These are phyloP conservation scores for Stenolophus ochropezus DNA, from an alignment of 2,888 invertebrate species.

Conservation along the genomic window DNA sequence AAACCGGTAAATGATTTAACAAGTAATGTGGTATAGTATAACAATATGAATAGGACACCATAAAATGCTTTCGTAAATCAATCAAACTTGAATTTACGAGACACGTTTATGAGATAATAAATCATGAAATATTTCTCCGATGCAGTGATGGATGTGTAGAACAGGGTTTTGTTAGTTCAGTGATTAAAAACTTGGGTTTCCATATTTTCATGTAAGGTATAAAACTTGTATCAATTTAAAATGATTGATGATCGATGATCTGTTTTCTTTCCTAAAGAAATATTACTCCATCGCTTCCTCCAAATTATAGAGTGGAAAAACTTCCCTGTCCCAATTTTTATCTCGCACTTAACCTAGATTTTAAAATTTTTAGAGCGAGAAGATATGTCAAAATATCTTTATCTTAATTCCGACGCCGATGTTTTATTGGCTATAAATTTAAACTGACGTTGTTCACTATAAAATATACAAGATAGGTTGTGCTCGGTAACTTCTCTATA, in stretches of 20 bases:
- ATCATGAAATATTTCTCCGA: conserved; percentile 51
- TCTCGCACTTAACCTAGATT: conserved; percentile 12
- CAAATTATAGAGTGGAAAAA: conserved; percentile 24
- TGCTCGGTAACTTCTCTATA: not conserved
- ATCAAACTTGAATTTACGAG: conserved; percentile 54
- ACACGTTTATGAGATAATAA: conserved; percentile 56
- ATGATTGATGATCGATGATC: conserved; percentile 54
- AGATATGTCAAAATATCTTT: not conserved
- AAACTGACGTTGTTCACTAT: not conserved
- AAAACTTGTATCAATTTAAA: conserved; percentile 58
- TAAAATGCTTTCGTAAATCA: conserved; percentile 34
- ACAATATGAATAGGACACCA: conserved; percentile 19
- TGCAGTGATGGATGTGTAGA: conserved; percentile 50
- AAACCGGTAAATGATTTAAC: not conserved
- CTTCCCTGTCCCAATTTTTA: conserved; percentile 2
- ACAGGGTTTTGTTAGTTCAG: conserved; percentile 47
- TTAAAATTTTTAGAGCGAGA: not conserved
- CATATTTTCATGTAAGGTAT: conserved; percentile 31
- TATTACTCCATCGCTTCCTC: conserved; percentile 26
- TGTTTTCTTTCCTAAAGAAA: conserved; percentile 47
- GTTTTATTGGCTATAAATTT: not conserved
- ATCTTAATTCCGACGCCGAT: not conserved
- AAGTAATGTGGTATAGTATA: not conserved
- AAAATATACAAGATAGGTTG: not conserved
- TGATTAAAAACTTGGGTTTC: conserved; percentile 55